These are phyloP conservation scores for Monochamus saltuarius DNA, from an alignment of 1,140 invertebrate genomes.

Conservation along the genomic window DNA sequence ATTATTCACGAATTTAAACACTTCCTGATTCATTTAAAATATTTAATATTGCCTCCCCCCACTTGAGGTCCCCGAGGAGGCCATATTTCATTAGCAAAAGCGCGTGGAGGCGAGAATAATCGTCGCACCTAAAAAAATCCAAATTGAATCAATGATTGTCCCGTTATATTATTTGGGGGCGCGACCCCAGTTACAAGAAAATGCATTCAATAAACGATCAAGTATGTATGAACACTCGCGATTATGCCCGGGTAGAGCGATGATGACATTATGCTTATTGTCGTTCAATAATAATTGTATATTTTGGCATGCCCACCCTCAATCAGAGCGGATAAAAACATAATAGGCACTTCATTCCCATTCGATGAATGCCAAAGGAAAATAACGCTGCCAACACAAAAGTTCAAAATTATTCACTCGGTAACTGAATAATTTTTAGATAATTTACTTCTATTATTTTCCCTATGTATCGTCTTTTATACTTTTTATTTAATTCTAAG, in stretches of 20 bases:
- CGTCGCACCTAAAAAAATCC: conserved; percentile 52
- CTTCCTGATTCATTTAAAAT: neutral
- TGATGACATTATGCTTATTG: conserved; percentile 43
- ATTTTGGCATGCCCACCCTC: no score
- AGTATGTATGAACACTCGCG: conserved; percentile 49
- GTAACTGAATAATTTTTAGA: no score
- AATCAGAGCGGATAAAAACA: no score
- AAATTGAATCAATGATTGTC: conserved; percentile 52
- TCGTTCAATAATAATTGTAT: no score
- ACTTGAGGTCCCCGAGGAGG: conserved; percentile 21
- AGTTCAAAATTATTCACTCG: no score
- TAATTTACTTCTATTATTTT: no score
- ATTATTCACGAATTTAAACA: conserved; percentile 11
- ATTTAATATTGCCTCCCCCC: conserved; percentile 12
- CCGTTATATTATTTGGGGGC: conserved; percentile 46
- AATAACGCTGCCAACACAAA: no score
- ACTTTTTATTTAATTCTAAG: no score
- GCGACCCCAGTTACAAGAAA: conserved; percentile 43
- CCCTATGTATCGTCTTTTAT: no score
- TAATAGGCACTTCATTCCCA: no score
- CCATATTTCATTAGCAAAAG: conserved; percentile 51
- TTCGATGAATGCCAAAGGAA: no score
- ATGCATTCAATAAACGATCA: conserved; percentile 48
- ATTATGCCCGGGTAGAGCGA: conserved; percentile 34
- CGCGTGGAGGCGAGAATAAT: conserved; percentile 44